Conservation (phyloP, 2,888 invertebrate species). For the Myopa tessellatipennis region DNA sequence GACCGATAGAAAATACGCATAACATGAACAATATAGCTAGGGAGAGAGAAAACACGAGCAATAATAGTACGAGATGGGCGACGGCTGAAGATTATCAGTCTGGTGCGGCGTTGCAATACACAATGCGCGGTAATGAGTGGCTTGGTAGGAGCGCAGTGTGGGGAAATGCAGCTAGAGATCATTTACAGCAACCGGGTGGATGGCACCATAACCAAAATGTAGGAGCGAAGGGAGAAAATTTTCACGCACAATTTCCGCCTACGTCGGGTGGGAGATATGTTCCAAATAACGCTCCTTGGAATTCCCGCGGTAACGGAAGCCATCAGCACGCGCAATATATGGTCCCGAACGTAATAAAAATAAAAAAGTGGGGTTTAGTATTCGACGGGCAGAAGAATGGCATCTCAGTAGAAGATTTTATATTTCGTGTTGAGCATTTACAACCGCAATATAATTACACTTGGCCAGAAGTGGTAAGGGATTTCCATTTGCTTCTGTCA, state of each 20-base stretch:
- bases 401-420: conserved; percentile 7
- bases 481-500: not conserved
- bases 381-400: not conserved
- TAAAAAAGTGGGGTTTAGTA: not conserved
- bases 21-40: not conserved
- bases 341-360: not conserved
- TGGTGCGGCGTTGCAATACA: not conserved
- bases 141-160: not conserved
- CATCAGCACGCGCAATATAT: not conserved
- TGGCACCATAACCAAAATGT: no score
- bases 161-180: not conserved
- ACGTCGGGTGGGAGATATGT: no score
- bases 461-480: conserved; percentile 1
- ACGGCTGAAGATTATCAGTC: not conserved
- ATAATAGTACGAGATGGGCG: not conserved
- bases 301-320: not conserved
- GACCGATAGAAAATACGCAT: not conserved
- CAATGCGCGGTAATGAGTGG: not conserved
- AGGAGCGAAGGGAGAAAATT: not conserved
- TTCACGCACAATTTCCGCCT: not conserved
- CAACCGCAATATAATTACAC: not conserved
- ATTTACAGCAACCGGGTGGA: not conserved
- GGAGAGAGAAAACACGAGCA: not conserved
- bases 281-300: not conserved
- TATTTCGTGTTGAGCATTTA: conserved; percentile 6